phyloP scores from a whole-genome alignment of 2,113 vertebrate species.

The Sinocyclocheilus grahami region DNA sequence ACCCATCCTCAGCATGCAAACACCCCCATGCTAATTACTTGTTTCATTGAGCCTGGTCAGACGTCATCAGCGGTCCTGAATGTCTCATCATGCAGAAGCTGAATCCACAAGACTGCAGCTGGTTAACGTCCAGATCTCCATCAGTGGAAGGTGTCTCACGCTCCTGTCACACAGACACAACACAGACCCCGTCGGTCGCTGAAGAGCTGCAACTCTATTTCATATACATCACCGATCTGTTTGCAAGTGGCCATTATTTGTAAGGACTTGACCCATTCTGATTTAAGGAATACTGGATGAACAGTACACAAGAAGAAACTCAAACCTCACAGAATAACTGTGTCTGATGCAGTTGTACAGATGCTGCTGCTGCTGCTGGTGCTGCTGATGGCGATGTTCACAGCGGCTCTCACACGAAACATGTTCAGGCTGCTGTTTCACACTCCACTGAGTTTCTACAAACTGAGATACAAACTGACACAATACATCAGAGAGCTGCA shows the following conservation, averaged over 20 bases:
- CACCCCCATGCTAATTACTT: conserved; percentile 40
- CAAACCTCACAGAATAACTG: background rate
- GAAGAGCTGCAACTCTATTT: background rate
- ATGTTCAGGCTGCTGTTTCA: conserved; percentile 47
- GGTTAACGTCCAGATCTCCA: conserved; percentile 15
- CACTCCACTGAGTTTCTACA: too few species aligned
- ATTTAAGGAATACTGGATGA: background rate
- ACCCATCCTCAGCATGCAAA: background rate
- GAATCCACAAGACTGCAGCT: conserved; percentile 29
- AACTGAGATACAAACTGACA: conserved; percentile 11
- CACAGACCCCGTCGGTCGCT: conserved; percentile 16
- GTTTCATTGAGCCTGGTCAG: conserved; percentile 49
- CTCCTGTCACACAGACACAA: background rate
- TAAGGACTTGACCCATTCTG: background rate
- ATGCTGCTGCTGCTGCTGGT: too few species aligned
- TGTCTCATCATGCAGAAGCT: background rate
- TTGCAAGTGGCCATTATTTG: background rate
- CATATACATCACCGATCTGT: background rate
- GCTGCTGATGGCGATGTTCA: too few species aligned
- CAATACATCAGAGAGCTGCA: background rate
- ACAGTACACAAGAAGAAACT: background rate
- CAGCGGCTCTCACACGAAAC: conserved; percentile 57
- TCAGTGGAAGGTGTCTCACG: background rate
- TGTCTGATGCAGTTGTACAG: background rate
- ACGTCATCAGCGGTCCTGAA: background rate